These are phyloP conservation scores for Cheirogaleus medius DNA, from an alignment of 2,113 vertebrate species.

Conservation along the genomic window DNA sequence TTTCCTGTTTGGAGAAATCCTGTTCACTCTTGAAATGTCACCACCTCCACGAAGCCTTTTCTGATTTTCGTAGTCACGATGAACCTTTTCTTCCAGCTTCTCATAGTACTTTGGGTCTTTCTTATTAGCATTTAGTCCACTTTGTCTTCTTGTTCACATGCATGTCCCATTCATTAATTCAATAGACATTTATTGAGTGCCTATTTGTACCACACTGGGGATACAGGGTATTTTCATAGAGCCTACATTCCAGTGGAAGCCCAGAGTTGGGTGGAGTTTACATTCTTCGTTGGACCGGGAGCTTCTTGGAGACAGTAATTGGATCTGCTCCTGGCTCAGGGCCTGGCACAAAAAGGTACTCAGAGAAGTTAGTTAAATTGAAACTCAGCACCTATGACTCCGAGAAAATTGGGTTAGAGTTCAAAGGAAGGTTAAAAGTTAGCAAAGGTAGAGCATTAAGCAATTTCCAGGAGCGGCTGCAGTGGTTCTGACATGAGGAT, in stretches of 20 bases:
- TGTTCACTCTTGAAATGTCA: not conserved
- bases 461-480: not conserved
- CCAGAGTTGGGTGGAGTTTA: not conserved
- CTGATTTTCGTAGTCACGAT: not conserved
- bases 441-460: not conserved
- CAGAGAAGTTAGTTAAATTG: slow-evolving; percentile 2
- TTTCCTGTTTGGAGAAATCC: not conserved
- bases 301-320: not conserved
- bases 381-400: not conserved
- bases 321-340: not conserved
- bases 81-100: not conserved
- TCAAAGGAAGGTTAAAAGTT: slow-evolving; percentile 27
- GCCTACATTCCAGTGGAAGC: not conserved
- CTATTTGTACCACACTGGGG: not conserved
- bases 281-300: not conserved
- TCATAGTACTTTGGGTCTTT: not conserved
- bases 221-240: not conserved
- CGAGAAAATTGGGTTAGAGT: not conserved
- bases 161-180: not conserved
- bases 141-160: not conserved
- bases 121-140: not conserved
- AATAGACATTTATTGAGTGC: not conserved
- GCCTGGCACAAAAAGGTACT: not conserved
- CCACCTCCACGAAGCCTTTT: not conserved
- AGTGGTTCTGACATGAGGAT: not conserved